These are phyloP conservation scores for Stratiomys singularior DNA, from an alignment of 2,888 invertebrate species.

Conservation along the genomic window DNA sequence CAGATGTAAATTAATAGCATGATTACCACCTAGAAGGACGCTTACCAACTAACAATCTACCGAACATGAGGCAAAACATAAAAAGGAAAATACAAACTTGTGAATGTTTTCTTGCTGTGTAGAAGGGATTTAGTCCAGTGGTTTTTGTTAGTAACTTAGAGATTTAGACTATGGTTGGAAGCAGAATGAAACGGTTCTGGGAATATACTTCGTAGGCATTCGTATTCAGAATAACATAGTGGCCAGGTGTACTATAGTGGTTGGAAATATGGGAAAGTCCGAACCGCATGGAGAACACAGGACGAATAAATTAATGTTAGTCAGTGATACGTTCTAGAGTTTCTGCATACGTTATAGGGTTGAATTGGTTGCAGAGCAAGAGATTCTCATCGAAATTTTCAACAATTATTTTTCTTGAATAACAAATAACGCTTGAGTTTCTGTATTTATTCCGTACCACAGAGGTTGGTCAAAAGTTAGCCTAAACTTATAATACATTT, in stretches of 20 bases:
- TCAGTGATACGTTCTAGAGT: too few relatives aligned
- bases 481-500: too few relatives aligned
- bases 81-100: not conserved
- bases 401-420: too few relatives aligned
- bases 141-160: not conserved
- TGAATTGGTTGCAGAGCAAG: too few relatives aligned
- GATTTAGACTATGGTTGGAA: constrained; percentile 9
- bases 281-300: not conserved
- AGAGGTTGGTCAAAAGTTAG: too few relatives aligned
- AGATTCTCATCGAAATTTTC: too few relatives aligned
- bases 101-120: not conserved
- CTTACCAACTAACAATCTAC: not conserved
- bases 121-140: not conserved
- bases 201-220: not conserved
- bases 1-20: constrained; percentile 28
- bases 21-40: not conserved
- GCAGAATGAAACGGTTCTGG: too few relatives aligned
- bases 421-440: too few relatives aligned
- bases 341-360: too few relatives aligned
- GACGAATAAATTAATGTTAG: not conserved
- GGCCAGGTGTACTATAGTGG: constrained; percentile 12
- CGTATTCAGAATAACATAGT: not conserved
- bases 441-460: too few relatives aligned
- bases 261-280: not conserved
- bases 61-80: too few relatives aligned